phyloP scores from a whole-genome alignment of 2,797 vertebrate genomes.

The Silurus lanzhouensis region DNA sequence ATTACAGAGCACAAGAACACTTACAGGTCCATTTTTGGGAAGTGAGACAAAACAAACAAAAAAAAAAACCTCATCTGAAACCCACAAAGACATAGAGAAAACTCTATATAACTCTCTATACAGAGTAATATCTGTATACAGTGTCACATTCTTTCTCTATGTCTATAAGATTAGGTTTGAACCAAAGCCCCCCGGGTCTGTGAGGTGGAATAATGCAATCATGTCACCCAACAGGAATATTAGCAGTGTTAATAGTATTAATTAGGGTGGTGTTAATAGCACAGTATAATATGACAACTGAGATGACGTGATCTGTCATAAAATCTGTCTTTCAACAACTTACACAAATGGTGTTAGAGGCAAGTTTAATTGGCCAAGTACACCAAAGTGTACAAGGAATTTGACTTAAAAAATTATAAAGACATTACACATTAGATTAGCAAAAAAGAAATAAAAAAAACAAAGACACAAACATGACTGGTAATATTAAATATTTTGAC shows the following conservation, averaged over 20 bases:
- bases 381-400: not conserved
- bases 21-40: not conserved
- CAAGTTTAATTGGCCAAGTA: not conserved
- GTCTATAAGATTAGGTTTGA: not conserved
- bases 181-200: not conserved
- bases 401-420: not conserved
- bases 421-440: not conserved
- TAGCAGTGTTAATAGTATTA: not conserved
- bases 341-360: slow-evolving; percentile 22
- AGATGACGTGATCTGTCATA: not conserved
- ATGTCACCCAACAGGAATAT: too few species aligned
- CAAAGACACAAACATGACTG: not conserved
- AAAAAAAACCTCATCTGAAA: too few species aligned
- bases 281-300: not conserved
- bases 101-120: not conserved
- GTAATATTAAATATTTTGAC: not conserved
- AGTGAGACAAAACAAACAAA: not conserved
- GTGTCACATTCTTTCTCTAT: too few species aligned
- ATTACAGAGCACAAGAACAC: not conserved
- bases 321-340: not conserved
- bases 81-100: not conserved
- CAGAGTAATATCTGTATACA: not conserved
- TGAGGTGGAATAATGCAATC: not conserved
- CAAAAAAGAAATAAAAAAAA: not conserved
- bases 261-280: not conserved